A percentile compares a stretch with the other conserved stretches of the same genome.
Evolutionary conservation across 2,888 invertebrate genomes (phyloP).

Genomic region (Arge pagana): DNA sequence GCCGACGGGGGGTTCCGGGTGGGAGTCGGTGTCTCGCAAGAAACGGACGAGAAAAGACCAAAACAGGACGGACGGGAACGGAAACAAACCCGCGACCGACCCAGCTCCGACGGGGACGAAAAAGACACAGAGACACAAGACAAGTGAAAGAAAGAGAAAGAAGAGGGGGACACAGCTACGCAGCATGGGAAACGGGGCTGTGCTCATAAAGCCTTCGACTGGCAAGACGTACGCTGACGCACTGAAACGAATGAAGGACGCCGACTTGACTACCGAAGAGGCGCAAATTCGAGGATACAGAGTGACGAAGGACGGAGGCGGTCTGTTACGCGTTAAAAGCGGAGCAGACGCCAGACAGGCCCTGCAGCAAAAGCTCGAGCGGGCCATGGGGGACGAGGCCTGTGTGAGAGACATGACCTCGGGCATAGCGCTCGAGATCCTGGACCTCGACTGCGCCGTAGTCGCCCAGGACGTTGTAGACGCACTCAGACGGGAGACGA

Average conservation of each 20-base stretch:
- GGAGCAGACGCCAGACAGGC: neutral
- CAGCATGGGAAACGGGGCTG: neutral
- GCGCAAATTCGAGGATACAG: neutral
- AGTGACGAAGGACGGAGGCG: neutral
- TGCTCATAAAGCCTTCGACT: neutral
- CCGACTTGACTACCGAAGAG: neutral
- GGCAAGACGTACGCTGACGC: neutral
- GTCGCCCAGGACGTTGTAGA: neutral
- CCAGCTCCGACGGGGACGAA: neutral
- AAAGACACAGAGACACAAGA: neutral
- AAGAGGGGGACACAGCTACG: neutral
- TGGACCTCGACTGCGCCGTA: neutral
- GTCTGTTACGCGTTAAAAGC: neutral
- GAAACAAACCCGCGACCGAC: no score
- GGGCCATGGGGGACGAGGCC: neutral
- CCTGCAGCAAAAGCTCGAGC: neutral
- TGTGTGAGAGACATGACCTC: neutral
- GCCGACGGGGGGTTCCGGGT: neutral
- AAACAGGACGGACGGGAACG: neutral
- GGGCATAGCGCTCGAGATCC: neutral
- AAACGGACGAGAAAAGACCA: neutral
- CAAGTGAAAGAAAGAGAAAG: neutral
- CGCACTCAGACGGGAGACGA: neutral
- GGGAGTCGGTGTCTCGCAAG: neutral
- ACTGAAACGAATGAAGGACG: neutral